These are phyloP conservation scores for Acomys russatus DNA, from an alignment of 2,797 vertebrate species.

Conservation along the genomic window DNA sequence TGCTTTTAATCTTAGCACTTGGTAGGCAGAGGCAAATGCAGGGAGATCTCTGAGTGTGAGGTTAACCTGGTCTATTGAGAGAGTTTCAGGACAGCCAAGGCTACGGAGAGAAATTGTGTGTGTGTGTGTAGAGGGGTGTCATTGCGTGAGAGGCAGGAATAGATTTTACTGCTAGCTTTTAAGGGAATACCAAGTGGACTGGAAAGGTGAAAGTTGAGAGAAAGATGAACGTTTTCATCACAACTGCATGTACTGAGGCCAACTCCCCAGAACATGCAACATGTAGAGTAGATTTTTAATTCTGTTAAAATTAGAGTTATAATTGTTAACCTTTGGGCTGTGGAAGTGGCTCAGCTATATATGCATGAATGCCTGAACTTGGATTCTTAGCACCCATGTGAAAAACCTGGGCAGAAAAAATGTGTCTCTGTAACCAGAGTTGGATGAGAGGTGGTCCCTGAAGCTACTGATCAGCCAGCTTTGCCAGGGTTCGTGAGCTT, in stretches of 20 bases:
- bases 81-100: neutral
- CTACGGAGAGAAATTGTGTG: neutral
- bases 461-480: neutral
- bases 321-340: neutral
- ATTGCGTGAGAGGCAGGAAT: no score
- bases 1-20: neutral
- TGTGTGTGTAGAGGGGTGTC: no score
- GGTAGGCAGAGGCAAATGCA: neutral
- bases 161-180: neutral
- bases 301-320: constrained; percentile 50
- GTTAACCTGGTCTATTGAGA: neutral
- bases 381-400: neutral
- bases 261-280: neutral
- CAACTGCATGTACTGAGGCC: neutral
- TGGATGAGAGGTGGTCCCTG: neutral
- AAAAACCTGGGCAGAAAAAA: neutral
- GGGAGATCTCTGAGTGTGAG: neutral
- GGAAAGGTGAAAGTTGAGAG: neutral
- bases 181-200: neutral
- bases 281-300: neutral
- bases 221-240: neutral
- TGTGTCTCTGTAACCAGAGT: neutral
- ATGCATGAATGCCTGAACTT: neutral
- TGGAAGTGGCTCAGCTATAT: neutral
- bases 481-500: neutral